Conservation (phyloP, 2,113 vertebrate species). For the Lichenostomus cassidix region DNA sequence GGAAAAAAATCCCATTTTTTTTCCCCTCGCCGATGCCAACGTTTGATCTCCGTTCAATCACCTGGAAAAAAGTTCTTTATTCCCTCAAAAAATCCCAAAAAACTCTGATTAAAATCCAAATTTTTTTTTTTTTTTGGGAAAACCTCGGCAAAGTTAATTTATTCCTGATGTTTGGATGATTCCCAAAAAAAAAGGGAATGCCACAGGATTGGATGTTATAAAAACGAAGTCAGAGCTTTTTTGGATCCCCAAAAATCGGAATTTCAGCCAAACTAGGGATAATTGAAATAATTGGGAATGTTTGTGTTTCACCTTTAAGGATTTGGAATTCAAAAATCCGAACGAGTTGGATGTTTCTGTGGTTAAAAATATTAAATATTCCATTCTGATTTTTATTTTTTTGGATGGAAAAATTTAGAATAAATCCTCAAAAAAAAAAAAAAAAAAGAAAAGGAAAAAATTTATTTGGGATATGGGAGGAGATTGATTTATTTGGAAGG, state of each 20-base stretch:
- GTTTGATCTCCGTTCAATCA: neutral
- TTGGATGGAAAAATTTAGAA: neutral
- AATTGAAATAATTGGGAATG: neutral
- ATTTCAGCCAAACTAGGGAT: neutral
- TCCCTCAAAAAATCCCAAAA: neutral
- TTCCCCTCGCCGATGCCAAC: neutral
- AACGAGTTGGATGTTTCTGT: neutral
- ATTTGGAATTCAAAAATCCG: neutral
- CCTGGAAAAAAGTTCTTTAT: neutral
- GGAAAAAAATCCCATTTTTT: neutral
- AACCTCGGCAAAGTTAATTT: neutral
- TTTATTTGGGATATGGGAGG: rapidly evolving
- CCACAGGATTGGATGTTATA: neutral
- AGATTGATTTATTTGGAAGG: neutral
- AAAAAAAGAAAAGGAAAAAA: too few relatives aligned
- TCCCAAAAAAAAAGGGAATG: neutral
- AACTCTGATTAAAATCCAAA: neutral
- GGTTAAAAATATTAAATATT: neutral
- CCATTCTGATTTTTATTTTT: neutral
- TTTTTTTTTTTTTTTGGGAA: neutral
- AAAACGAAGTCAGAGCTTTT: neutral
- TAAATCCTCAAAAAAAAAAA: neutral
- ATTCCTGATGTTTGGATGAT: neutral
- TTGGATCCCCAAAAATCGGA: neutral
- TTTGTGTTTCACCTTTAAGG: neutral